Evolutionary conservation across 2,113 vertebrate genomes (phyloP).

Genomic region (Hippoglossus stenolepis): DNA sequence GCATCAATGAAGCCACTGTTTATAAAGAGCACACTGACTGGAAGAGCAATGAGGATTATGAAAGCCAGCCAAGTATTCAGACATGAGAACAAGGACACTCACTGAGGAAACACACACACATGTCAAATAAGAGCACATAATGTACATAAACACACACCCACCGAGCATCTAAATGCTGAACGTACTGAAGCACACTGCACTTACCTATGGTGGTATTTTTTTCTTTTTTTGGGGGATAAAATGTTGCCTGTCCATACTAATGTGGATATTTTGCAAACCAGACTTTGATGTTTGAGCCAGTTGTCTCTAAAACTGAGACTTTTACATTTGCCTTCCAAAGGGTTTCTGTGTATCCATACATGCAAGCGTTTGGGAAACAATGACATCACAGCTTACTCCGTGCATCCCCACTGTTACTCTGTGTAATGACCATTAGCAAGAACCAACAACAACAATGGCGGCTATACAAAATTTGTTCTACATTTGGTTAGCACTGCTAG

Average conservation of each 20-base stretch:
- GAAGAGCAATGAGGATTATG: slow-evolving; percentile 30
- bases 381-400: too few species aligned
- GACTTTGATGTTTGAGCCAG: slow-evolving; percentile 37
- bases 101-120: slow-evolving; percentile 35
- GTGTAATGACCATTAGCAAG: too few species aligned
- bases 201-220: slow-evolving; percentile 8
- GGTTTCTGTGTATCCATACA: too few species aligned
- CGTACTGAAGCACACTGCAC: slow-evolving; percentile 42
- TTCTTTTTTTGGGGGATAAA: slow-evolving; percentile 9
- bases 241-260: slow-evolving; percentile 10
- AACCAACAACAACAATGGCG: too few species aligned
- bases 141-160: slow-evolving; percentile 21
- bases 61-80: slow-evolving; percentile 59
- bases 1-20: slow-evolving; percentile 63
- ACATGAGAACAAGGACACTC: slow-evolving; percentile 44
- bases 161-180: slow-evolving; percentile 49
- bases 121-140: slow-evolving; percentile 27
- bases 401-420: too few species aligned
- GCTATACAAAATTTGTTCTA: too few species aligned
- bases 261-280: too few species aligned
- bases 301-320: too few species aligned
- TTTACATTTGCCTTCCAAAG: too few species aligned
- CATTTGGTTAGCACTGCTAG: too few species aligned
- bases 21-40: slow-evolving; percentile 36
- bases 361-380: too few species aligned